Base-by-base conservation (phyloP, 2,113 vertebrate genomes). In the Indicator maculatus region DNA sequence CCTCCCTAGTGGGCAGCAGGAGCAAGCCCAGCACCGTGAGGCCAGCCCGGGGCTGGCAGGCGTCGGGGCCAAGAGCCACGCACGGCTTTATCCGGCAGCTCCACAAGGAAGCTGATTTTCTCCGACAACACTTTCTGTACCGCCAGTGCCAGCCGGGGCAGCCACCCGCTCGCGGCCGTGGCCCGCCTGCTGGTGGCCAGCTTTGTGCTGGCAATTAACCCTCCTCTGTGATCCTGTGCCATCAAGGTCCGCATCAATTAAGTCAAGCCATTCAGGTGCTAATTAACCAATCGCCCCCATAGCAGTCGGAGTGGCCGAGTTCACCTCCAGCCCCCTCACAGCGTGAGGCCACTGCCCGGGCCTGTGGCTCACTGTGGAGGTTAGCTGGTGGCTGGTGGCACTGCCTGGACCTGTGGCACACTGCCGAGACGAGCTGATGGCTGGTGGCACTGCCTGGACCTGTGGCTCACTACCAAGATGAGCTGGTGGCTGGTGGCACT, bases 281-380 rank as follows among this genome's bases (percentile, higher is more conserved):
- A 75, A 96, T 80, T 90, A 83, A 39, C 4, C 0, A 39, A 24
- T 65, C 12, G 3, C 6, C 36, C 53, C 79, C 17, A 0, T 33
- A 69, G 33, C 61, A 18, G 2, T 16, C 36, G 16, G 61, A 0
- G 0, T 19, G 16, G 66, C 0, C 0, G 47, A 59, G 65, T 24
- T 95, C 86, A 38, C 19, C 30, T 53, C 55, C 39, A 26, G 27
- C 7, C n/a, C 23, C 30, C 15, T 16, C 5, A 0, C 20, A 10
- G n/a, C 18, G 14, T 6, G 23, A 28, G n/a, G 23, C 11, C 5
- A 3, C 27, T 5, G 6, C 45, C 27, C 17, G 44, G 65, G 12
- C 56, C 65, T 13, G 26, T 26, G 38, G 50, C 71, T 78, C 41
- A 2, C 16, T 31, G 3, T 17, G 19, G 63, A 71, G n/a, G 5